A percentile compares a stretch with the other conserved stretches of the same genome.
Evolutionary conservation across 1,140 invertebrate genomes (phyloP).

Genomic region (Xylocopa sonorina): DNA sequence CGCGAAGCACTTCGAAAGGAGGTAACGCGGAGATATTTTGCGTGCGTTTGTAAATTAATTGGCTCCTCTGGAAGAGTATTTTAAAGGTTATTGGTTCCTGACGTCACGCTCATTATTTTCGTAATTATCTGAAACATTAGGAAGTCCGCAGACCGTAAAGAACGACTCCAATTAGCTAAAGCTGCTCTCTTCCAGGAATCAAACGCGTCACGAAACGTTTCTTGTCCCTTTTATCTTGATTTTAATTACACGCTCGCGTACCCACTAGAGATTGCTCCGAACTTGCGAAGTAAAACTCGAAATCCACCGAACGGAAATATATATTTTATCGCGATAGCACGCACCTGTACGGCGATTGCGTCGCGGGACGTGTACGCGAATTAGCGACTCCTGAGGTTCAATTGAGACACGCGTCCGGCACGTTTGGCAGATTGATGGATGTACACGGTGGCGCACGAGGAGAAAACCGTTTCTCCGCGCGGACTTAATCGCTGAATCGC

Average conservation of each 20-base stretch:
- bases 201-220: no score
- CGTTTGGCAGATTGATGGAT: not conserved
- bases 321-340: not conserved
- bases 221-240: not conserved
- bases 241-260: not conserved
- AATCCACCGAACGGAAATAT: not conserved
- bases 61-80: not conserved
- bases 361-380: not conserved
- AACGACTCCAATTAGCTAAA: no score
- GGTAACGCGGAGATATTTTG: not conserved
- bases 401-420: not conserved
- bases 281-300: no score
- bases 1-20: no score
- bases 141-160: not conserved
- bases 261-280: not conserved
- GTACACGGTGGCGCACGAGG: not conserved
- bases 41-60: not conserved
- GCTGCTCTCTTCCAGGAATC: no score
- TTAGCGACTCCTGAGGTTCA: not conserved
- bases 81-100: not conserved
- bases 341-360: not conserved
- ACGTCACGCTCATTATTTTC: not conserved
- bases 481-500: not conserved
- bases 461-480: not conserved
- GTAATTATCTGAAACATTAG: not conserved